Evolutionary conservation across 2,888 invertebrate species (phyloP).

Genomic region (Dicroscelio sp.): DNA sequence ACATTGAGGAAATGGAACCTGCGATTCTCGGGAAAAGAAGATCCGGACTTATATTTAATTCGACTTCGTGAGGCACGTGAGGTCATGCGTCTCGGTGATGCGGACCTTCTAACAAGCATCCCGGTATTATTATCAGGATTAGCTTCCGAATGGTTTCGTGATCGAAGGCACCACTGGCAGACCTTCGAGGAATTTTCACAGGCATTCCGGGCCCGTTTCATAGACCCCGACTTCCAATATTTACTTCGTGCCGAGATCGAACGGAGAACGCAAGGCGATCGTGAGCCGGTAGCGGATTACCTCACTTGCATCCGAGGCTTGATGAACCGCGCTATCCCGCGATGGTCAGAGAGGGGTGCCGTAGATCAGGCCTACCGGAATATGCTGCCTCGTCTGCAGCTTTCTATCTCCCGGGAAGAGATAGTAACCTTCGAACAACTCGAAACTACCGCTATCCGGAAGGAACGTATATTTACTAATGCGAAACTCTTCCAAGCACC

Average conservation of each 20-base stretch:
- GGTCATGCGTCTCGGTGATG: not conserved
- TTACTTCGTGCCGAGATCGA: not conserved
- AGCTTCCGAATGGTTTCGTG: constrained; percentile 40
- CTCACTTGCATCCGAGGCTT: constrained; percentile 15
- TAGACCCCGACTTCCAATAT: not conserved
- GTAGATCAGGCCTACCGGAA: not conserved
- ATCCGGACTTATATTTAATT: constrained; percentile 9
- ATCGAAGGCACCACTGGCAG: not conserved
- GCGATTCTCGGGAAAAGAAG: constrained; percentile 23
- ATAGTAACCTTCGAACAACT: not conserved
- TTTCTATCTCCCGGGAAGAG: not conserved
- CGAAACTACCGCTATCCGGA: not conserved
- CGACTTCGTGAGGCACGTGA: not conserved
- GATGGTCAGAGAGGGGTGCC: not conserved
- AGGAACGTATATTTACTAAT: not conserved
- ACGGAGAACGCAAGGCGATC: not conserved
- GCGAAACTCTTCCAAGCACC: not conserved
- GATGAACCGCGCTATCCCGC: not conserved
- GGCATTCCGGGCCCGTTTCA: not conserved
- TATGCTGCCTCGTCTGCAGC: not conserved
- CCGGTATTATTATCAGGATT: not conserved
- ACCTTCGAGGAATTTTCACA: constrained; percentile 14
- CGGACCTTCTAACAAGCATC: not conserved
- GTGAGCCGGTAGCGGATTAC: not conserved
- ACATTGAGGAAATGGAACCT: not conserved